phyloP scores from a whole-genome alignment of 2,888 invertebrate species.

The Rhamphomyia laevipes region DNA sequence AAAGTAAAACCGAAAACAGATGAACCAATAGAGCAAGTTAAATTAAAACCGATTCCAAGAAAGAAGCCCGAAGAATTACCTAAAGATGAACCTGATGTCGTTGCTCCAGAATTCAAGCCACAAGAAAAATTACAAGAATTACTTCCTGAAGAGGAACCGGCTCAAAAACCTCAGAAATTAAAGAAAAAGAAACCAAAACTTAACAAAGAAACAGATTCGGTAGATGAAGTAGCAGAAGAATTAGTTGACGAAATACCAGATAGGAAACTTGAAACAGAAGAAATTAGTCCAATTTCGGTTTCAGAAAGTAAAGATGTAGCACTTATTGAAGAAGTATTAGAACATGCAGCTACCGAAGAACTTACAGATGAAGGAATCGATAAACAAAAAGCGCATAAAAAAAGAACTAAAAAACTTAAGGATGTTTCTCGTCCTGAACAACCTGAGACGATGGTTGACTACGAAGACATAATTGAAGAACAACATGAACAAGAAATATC shows the following conservation, averaged over 20 bases:
- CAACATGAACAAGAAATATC: conserved; percentile 33
- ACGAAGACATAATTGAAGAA: conserved; percentile 27
- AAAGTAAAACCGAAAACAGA: conserved; percentile 36
- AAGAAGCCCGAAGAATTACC: conserved; percentile 26
- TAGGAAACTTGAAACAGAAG: conserved; percentile 31
- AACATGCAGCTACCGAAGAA: conserved; percentile 24
- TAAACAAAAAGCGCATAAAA: conserved; percentile 34
- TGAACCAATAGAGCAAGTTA: conserved; percentile 37
- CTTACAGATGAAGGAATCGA: conserved; percentile 22
- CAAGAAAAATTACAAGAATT: conserved; percentile 27
- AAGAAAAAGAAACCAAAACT: conserved; percentile 33
- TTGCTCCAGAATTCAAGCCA: conserved; percentile 25
- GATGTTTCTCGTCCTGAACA: conserved; percentile 31
- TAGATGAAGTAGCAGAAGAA: conserved; percentile 34
- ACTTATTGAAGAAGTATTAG: conserved; percentile 29
- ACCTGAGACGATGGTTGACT: conserved; percentile 29
- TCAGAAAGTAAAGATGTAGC: conserved; percentile 30
- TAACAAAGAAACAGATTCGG: conserved; percentile 30
- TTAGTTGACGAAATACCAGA: conserved; percentile 31
- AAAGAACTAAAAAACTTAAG: conserved; percentile 32
- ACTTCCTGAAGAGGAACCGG: conserved; percentile 24
- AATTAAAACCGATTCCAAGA: conserved; percentile 32
- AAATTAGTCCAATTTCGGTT: conserved; percentile 28
- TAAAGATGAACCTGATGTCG: conserved; percentile 25
- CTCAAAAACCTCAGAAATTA: conserved; percentile 29